Evolutionary conservation across 2,888 invertebrate species (phyloP).

Genomic region (Drosophila subsilvestris): DNA sequence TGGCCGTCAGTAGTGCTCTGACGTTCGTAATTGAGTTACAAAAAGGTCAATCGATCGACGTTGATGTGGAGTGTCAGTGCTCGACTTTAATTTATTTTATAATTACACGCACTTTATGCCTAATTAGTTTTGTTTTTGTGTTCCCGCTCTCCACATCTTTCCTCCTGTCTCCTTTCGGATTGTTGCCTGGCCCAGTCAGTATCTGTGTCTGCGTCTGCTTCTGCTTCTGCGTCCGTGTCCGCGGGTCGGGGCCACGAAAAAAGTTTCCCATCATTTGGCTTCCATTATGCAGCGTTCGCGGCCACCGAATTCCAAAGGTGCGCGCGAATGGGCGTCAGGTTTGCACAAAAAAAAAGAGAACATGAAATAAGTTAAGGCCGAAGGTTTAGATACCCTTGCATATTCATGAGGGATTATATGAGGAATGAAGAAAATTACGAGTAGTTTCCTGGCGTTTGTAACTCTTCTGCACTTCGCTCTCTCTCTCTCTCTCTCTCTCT

Average conservation of each 20-base stretch:
- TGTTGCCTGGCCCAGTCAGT: constrained; percentile 28
- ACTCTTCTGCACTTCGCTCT: too few species aligned
- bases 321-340: constrained; percentile 61
- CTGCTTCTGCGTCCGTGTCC: constrained; percentile 25
- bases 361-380: background rate
- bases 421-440: background rate
- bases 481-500: too few species aligned
- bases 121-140: constrained; percentile 69
- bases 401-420: background rate
- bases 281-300: constrained; percentile 76
- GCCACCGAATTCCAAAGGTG: constrained; percentile 79
- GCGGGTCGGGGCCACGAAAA: constrained; percentile 56
- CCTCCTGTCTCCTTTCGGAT: constrained; percentile 13
- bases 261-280: constrained; percentile 81
- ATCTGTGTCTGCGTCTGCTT: constrained; percentile 16
- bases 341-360: constrained; percentile 34
- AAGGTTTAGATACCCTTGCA: background rate
- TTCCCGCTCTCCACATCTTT: constrained; percentile 5
- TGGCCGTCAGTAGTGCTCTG: constrained; percentile 49
- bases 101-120: constrained; percentile 64
- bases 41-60: constrained; percentile 69
- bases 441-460: background rate
- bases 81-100: constrained; percentile 69
- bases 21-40: constrained; percentile 76
- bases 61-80: constrained; percentile 43